These are phyloP conservation scores for Saturnia pavonia DNA, from an alignment of 2,888 invertebrate species.

Conservation along the genomic window DNA sequence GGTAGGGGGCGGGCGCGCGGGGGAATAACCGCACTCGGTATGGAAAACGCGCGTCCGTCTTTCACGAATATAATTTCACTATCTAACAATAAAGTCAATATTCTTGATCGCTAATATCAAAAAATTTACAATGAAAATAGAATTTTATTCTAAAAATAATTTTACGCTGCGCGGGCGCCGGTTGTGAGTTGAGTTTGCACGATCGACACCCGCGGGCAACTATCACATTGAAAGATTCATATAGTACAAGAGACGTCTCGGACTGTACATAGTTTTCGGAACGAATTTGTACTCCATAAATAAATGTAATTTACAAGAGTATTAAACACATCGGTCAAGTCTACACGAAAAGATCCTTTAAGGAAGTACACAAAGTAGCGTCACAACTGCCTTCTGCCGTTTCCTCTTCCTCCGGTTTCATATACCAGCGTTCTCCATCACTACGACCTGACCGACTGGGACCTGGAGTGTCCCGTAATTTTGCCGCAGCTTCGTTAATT, in stretches of 20 bases:
- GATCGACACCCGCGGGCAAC: slow-evolving; percentile 72
- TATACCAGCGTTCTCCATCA: slow-evolving; percentile 82
- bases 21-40: slow-evolving; percentile 55
- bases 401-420: slow-evolving; percentile 85
- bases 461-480: slow-evolving; percentile 61
- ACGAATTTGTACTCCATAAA: slow-evolving; percentile 63
- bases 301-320: slow-evolving; percentile 69
- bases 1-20: slow-evolving; percentile 64
- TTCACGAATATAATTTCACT: slow-evolving; percentile 76
- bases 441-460: slow-evolving; percentile 47
- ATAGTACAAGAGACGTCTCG: slow-evolving; percentile 62
- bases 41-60: slow-evolving; percentile 71
- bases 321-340: slow-evolving; percentile 49
- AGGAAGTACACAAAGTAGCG: slow-evolving; percentile 89
- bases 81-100: slow-evolving; percentile 77
- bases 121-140: slow-evolving; percentile 81
- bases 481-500: slow-evolving; percentile 61
- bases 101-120: slow-evolving; percentile 75
- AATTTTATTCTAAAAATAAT: slow-evolving; percentile 79
- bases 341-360: slow-evolving; percentile 94
- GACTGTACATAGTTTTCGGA: slow-evolving; percentile 51
- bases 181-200: slow-evolving; percentile 68
- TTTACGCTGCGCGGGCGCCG: slow-evolving; percentile 66
- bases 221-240: slow-evolving; percentile 81
- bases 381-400: slow-evolving; percentile 88